A percentile compares a stretch with the other conserved stretches of the same genome.
Evolutionary conservation across 2,888 invertebrate species (phyloP).

Genomic region (Graphium colonna): DNA sequence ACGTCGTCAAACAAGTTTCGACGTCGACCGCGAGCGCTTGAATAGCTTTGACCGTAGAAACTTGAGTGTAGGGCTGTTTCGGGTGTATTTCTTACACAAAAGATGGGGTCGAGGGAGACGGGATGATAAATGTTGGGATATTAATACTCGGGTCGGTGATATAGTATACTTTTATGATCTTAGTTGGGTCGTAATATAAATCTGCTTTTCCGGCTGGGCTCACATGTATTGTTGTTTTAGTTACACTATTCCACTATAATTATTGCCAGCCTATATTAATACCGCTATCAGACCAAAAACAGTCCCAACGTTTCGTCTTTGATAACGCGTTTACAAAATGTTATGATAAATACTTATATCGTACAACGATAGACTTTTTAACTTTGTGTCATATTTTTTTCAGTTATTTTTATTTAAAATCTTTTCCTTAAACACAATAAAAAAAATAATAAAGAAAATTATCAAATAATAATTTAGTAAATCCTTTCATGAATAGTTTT

Average conservation of each 20-base stretch:
- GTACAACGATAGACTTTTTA: no score
- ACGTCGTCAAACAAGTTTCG: constrained; percentile 71
- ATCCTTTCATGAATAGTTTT: no score
- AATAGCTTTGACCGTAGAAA: constrained; percentile 72
- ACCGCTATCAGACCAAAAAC: constrained; percentile 16
- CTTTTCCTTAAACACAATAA: no score
- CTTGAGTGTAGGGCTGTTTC: constrained; percentile 68
- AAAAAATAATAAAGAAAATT: no score
- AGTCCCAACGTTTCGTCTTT: constrained; percentile 6
- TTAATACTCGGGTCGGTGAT: constrained; percentile 68
- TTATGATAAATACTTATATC: no score
- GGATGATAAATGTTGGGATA: constrained; percentile 75
- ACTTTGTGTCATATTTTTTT: no score
- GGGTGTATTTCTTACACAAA: constrained; percentile 76
- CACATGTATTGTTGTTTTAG: constrained; percentile 49
- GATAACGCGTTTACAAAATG: neutral
- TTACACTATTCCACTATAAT: constrained; percentile 39
- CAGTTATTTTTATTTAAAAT: no score
- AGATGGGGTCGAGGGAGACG: constrained; percentile 60
- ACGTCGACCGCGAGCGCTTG: constrained; percentile 70
- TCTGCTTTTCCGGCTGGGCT: constrained; percentile 66
- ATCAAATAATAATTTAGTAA: no score
- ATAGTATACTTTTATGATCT: constrained; percentile 78
- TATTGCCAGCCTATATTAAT: constrained; percentile 10
- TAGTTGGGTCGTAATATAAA: constrained; percentile 76